A percentile compares a stretch with the other conserved stretches of the same genome.
These are phyloP conservation scores for Parnassius mnemosyne DNA, from an alignment of 2,888 invertebrate species.

Conservation along the genomic window DNA sequence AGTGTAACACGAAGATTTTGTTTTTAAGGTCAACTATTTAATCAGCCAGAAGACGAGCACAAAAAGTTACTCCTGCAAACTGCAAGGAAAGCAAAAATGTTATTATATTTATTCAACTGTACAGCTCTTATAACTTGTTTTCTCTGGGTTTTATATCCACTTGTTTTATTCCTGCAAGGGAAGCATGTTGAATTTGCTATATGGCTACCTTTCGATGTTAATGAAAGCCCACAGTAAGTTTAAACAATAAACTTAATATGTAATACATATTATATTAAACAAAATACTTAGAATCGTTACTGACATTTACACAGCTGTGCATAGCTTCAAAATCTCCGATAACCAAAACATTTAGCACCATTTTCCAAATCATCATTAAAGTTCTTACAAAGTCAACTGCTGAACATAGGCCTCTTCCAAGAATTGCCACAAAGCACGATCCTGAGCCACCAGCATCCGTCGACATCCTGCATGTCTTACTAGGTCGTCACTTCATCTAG, in stretches of 20 bases:
- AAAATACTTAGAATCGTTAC: background rate
- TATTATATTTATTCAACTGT: slow-evolving; percentile 43
- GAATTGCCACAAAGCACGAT: too few species aligned
- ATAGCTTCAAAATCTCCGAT: too few species aligned
- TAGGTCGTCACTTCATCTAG: too few species aligned
- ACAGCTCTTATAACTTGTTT: slow-evolving; percentile 46
- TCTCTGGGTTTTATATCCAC: slow-evolving; percentile 50
- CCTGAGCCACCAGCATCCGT: too few species aligned
- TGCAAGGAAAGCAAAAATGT: slow-evolving; percentile 36
- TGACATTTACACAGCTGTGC: too few species aligned
- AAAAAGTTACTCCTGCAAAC: slow-evolving; percentile 37
- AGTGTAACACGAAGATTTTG: too few species aligned
- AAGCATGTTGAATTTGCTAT: slow-evolving; percentile 50
- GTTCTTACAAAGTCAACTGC: too few species aligned
- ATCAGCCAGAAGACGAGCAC: slow-evolving; percentile 45
- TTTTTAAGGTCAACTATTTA: slow-evolving; percentile 42
- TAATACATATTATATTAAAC: background rate
- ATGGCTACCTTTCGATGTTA: slow-evolving; percentile 56
- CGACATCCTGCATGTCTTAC: too few species aligned
- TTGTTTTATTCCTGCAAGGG: slow-evolving; percentile 45
- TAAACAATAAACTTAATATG: background rate
- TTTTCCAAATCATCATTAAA: too few species aligned
- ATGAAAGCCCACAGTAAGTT: slow-evolving; percentile 48
- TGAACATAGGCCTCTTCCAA: too few species aligned
- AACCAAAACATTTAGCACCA: too few species aligned